These are phyloP conservation scores for Sisor rabdophorus DNA, from an alignment of 2,113 vertebrate species.

Conservation along the genomic window DNA sequence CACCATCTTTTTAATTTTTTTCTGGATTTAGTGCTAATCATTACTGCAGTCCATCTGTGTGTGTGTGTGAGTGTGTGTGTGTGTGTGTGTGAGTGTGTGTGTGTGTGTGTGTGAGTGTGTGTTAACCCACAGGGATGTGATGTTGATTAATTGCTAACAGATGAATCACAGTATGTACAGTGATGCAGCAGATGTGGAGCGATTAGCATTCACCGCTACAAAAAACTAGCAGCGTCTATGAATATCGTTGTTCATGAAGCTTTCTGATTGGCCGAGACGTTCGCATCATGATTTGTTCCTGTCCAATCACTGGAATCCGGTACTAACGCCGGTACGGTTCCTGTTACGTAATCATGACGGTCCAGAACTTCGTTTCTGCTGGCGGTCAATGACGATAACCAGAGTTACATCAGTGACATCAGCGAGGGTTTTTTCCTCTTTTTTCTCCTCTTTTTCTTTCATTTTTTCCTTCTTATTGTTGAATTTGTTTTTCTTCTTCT, in stretches of 20 bases:
- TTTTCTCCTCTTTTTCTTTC: slow-evolving; percentile 2
- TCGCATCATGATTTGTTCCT: not conserved
- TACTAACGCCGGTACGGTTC: too few relatives aligned
- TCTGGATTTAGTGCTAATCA: not conserved
- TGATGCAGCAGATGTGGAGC: slow-evolving; percentile 19
- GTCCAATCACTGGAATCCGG: not conserved
- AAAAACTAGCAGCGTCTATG: not conserved
- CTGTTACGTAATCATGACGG: not conserved
- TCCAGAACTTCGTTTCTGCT: not conserved
- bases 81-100: not conserved
- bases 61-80: not conserved
- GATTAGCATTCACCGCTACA: slow-evolving; percentile 13
- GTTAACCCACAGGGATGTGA: slow-evolving; percentile 16
- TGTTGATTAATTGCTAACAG: slow-evolving; percentile 28
- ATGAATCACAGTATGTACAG: slow-evolving; percentile 16
- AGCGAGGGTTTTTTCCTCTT: too few relatives aligned
- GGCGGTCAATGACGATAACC: not conserved
- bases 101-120: too few relatives aligned
- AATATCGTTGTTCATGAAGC: not conserved
- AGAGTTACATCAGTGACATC: not conserved
- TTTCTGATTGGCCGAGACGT: not conserved
- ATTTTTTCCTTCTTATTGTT: not conserved
- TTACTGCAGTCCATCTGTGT: not conserved
- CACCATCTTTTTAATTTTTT: not conserved
- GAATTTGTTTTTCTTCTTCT: not conserved